A percentile compares a stretch with the other conserved stretches of the same genome.
Evolutionary conservation across 2,888 invertebrate genomes (phyloP).

Genomic region (Cremastobaeus sp.): DNA sequence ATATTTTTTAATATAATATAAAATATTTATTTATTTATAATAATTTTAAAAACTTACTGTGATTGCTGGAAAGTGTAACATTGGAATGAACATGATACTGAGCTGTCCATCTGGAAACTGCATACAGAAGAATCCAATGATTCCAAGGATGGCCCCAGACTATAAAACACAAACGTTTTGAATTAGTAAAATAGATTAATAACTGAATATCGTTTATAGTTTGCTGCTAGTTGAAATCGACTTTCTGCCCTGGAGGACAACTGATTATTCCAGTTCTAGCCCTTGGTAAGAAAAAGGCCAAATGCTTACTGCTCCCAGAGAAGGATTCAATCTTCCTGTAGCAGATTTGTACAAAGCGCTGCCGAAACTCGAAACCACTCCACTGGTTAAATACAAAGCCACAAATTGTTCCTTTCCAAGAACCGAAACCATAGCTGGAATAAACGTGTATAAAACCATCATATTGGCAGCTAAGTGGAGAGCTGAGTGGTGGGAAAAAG

Average conservation of each 20-base stretch:
- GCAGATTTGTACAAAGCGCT: slow-evolving; percentile 90
- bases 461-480: slow-evolving; percentile 95
- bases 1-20: too few species aligned
- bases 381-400: slow-evolving; percentile 92
- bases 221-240: too few species aligned
- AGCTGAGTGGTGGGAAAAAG: slow-evolving; percentile 94
- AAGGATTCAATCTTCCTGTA: slow-evolving; percentile 85
- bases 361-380: slow-evolving; percentile 90
- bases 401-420: slow-evolving; percentile 95
- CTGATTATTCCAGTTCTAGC: too few species aligned
- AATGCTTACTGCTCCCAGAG: slow-evolving; percentile 92
- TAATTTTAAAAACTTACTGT: slow-evolving; percentile 84
- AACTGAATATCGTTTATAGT: too few species aligned
- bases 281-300: too few species aligned
- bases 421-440: slow-evolving; percentile 83
- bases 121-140: slow-evolving; percentile 91
- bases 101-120: slow-evolving; percentile 93
- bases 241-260: too few species aligned
- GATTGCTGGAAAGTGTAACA: slow-evolving; percentile 92
- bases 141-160: slow-evolving; percentile 97
- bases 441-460: slow-evolving; percentile 95
- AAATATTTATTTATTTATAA: too few species aligned
- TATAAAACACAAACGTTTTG: slow-evolving; percentile 77
- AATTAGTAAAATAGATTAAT: not conserved
- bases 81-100: slow-evolving; percentile 93